Evolutionary conservation across 23 tunicate species (phyloP), one percentile per base, ranked within the genome.

Genomic region (Ciona savignyi): DNA sequence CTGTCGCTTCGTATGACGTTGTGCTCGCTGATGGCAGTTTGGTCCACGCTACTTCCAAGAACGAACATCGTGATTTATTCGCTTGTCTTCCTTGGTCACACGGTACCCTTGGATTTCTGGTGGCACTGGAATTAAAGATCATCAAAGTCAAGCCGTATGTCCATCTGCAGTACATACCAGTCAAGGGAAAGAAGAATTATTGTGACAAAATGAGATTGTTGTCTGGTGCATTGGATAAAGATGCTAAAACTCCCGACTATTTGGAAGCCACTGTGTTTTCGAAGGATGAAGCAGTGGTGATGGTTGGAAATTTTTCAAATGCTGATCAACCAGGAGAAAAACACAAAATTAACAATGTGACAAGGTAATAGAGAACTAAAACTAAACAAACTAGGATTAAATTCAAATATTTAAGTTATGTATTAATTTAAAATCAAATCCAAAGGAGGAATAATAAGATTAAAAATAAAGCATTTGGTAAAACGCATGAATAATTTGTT

Each of bases 301-400:
- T 87, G 83, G 86, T 81, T 4, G 95, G 86, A 30, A 81, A 87
- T 68, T 87, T 87, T 71, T 74, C 95, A n/a, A 86, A 87, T 65
- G 73, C 67, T 33, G 49, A 70, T 29, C 26, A 77, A 19, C 29
- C 19, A 70, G 77, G 69, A 49, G 56, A 80, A 0, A 33, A 33
- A 27, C 71, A 63, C 33, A 81, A 81, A 63, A 60, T 87, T 30
- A 87, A 87, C 70, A 69, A 76, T 65, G 86, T 80, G 24, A 29
- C 95, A 19, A 81, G 86, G 93, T 86, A n/a, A n/a, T n/a, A n/a
- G n/a, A n/a, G n/a, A n/a, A n/a, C n/a, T n/a, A n/a, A n/a, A n/a
- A n/a, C n/a, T n/a, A n/a, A n/a, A n/a, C n/a, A n/a, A n/a, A n/a
- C n/a, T n/a, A n/a, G n/a, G n/a, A n/a, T n/a, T n/a, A n/a, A n/a